Conservation (phyloP, 2,797 vertebrate species). For the Coluber constrictor region DNA sequence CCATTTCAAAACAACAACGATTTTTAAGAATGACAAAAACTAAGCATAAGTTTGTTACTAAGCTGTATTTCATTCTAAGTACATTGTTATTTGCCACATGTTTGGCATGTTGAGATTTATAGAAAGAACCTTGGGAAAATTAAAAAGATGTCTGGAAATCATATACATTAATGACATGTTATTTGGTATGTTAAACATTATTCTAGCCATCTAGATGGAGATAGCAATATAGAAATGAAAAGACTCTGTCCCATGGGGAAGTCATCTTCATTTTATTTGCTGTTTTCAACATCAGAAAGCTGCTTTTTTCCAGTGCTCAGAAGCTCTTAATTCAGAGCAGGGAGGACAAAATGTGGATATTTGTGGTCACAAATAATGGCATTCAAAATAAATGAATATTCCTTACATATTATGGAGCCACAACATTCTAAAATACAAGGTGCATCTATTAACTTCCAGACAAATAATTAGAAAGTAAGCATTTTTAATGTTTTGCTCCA, state of each 20-base stretch:
- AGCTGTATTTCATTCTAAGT: not conserved
- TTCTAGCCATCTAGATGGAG: not conserved
- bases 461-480: not conserved
- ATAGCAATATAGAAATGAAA: not conserved
- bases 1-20: slow-evolving; percentile 17
- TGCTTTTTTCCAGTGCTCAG: not conserved
- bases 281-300: not conserved
- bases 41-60: not conserved
- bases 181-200: not conserved
- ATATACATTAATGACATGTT: not conserved
- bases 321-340: not conserved
- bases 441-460: not conserved
- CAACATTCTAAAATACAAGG: not conserved
- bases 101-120: not conserved
- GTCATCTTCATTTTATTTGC: not conserved
- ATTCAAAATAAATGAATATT: not conserved
- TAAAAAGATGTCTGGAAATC: not conserved
- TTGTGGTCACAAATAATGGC: not conserved
- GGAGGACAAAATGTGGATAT: not conserved
- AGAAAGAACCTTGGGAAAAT: not conserved
- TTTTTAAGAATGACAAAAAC: not conserved
- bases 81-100: not conserved
- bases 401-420: not conserved
- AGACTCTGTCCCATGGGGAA: not conserved
- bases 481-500: not conserved